Conservation (phyloP, 1,140 invertebrate genomes). For the Brachionus paranguensis region DNA sequence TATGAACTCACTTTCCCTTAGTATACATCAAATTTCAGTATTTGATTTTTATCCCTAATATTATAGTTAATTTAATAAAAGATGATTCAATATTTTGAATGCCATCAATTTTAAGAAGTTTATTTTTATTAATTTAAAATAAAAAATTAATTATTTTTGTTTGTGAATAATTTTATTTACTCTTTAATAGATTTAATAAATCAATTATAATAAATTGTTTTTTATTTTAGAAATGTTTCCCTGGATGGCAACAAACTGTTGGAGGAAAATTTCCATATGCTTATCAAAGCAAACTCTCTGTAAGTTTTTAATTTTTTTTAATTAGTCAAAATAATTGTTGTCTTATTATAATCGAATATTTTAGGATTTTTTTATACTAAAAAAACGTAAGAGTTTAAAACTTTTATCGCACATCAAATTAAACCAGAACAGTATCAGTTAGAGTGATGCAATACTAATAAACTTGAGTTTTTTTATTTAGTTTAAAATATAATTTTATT, state of each 20-base stretch:
- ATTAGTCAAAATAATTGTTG: not conserved
- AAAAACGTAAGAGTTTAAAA: constrained; percentile 42
- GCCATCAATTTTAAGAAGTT: too few relatives aligned
- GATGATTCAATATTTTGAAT: too few relatives aligned
- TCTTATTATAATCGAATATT: not conserved
- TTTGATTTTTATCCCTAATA: too few relatives aligned
- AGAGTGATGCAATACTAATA: not conserved
- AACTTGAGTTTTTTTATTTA: not conserved
- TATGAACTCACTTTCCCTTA: too few relatives aligned
- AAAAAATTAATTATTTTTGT: too few relatives aligned
- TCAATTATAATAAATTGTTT: too few relatives aligned
- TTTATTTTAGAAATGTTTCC: constrained; percentile 45
- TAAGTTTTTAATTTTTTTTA: not conserved
- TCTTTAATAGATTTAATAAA: too few relatives aligned
- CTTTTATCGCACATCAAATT: constrained; percentile 47
- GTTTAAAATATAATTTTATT: not conserved
- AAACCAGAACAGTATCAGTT: constrained; percentile 48
- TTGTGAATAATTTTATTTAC: too few relatives aligned
- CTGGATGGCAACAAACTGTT: constrained; percentile 50
- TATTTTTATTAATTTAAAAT: too few relatives aligned
- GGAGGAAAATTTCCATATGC: not conserved
- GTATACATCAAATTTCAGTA: too few relatives aligned
- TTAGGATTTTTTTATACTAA: not conserved
- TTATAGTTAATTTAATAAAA: too few relatives aligned
- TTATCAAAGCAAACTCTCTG: not conserved